Percentiles rank a stretch among this genome's conserved stretches.
Conservation (phyloP, 2,888 invertebrate genomes). For the Zygogramma bicolorata region DNA sequence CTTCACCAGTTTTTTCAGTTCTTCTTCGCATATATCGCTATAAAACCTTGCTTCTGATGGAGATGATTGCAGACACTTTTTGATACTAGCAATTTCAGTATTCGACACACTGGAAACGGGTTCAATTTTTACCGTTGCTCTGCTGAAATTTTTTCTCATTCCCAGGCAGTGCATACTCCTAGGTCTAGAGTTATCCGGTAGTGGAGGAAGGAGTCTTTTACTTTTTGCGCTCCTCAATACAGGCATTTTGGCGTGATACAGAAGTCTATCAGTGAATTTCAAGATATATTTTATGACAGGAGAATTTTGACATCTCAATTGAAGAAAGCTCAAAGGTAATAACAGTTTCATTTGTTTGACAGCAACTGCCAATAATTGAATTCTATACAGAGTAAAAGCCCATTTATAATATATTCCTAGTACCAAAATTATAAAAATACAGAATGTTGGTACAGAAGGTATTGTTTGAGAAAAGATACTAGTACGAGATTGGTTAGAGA, state of each 20-base stretch:
- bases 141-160: conserved; percentile 16
- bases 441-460: too few relatives aligned
- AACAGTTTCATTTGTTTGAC: neutral
- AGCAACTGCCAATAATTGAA: neutral
- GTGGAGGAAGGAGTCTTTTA: conserved; percentile 25
- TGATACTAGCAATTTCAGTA: conserved; percentile 27
- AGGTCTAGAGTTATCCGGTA: conserved; percentile 1
- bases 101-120: conserved; percentile 23
- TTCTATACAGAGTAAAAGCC: neutral
- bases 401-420: too few relatives aligned
- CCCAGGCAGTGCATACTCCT: conserved; percentile 20
- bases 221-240: conserved; percentile 35
- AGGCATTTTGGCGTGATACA: conserved; percentile 23
- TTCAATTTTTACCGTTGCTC: conserved; percentile 24
- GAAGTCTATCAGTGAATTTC: neutral
- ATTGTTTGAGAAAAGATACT: too few relatives aligned
- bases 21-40: conserved; percentile 31
- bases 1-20: conserved; percentile 34
- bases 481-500: too few relatives aligned
- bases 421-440: too few relatives aligned
- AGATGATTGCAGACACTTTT: conserved; percentile 22
- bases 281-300: neutral
- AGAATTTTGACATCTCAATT: conserved; percentile 8
- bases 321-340: neutral
- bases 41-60: conserved; percentile 35